Base-by-base conservation (phyloP, 1,140 invertebrate species). In the Hyphantria cunea region DNA sequence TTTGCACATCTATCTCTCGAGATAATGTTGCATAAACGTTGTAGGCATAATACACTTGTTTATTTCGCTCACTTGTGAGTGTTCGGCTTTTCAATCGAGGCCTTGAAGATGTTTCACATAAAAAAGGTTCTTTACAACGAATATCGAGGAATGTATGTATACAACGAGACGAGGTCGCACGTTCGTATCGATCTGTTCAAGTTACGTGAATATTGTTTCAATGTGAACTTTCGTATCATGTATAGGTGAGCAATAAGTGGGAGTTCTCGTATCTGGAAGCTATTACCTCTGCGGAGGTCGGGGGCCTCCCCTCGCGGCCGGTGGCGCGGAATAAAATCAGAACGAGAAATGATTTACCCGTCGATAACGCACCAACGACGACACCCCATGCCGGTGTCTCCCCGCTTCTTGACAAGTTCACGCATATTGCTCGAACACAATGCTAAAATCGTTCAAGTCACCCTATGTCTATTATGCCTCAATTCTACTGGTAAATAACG, bases 21-120 rank as follows among this genome's bases (percentile, higher is more conserved):
- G 82, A 84, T 87, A 84, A 84, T 84, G 75, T 86, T 89, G 79
- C 79, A 84, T 86, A 82, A 83, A 82, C 71, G 76, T 77, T 68
- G 64, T 71, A 78, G 68, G 67, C 66, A 80, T 79, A 78, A 79
- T 74, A 81, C 71, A 74, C 70, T 78, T 78, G 74, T 78, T 81
- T 73, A 74, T 80, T 70, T 66, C 72, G 61, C 64, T 68, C 66
- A 68, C 60, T 79, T 76, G 61, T 68, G 66, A 61, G 13, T 42
- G 31, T 55, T 47, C 64, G 67, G 65, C 67, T 76, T 79, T 74
- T 73, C 74, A 77, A 83, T 83, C 75, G 34, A 56, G 34, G 56
- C 53, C 52, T 31, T 15, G 33, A 14, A 45, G 44, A 32, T 48
- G 45, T 37, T 65, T 67, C 61, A 67, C 39, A 62, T 65, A 51